Evolutionary conservation across 2,113 vertebrate genomes (phyloP), one percentile per base, ranked within the genome.

Genomic region (Lipophrys pholis): DNA sequence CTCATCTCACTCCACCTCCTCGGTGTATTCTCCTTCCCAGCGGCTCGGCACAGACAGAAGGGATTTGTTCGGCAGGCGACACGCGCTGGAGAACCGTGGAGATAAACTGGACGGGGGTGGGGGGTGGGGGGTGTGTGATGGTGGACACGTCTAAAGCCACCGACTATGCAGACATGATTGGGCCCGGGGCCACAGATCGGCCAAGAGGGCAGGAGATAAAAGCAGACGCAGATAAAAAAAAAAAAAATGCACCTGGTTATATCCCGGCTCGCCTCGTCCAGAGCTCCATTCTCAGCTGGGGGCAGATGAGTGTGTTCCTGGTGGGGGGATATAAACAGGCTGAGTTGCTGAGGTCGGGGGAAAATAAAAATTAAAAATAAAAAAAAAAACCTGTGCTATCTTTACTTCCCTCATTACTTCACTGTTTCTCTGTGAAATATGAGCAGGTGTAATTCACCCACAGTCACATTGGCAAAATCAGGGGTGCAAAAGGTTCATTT

Each of bases 81-180:
- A 8, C 43, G 11, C 54, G 43, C 69, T 50, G 55, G 59, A 81
- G 62, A 81, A 83, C 87, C 71, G 61, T 81, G 70, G 45, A 57
- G 82, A 87, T 85, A 86, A 82, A 79, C 59, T 64, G 58, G 68
- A 80, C 72, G 71, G 50, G 63, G 57, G 52, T 9, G 40, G 80
- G 78, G 81, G 74, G n/a, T n/a, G n/a, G n/a, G n/a, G n/a, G n/a
- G n/a, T n/a, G n/a, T n/a, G n/a, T n/a, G n/a, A n/a, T n/a, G n/a
- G n/a, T 61, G 74, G 72, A 81, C 55, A 62, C 75, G 82, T 80
- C 74, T 69, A 71, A 84, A 76, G 41, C 58, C 69, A 58, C 70
- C 76, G 76, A 80, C 67, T 78, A 57, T 69, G 67, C 69, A 81
- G 87, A 90, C 80, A 69, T 70, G 75, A 76, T 69, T 63, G 73